A percentile compares a stretch with the other conserved stretches of the same genome.
phyloP scores from a whole-genome alignment of 2,888 invertebrate genomes.

The Lepas anatifera region DNA sequence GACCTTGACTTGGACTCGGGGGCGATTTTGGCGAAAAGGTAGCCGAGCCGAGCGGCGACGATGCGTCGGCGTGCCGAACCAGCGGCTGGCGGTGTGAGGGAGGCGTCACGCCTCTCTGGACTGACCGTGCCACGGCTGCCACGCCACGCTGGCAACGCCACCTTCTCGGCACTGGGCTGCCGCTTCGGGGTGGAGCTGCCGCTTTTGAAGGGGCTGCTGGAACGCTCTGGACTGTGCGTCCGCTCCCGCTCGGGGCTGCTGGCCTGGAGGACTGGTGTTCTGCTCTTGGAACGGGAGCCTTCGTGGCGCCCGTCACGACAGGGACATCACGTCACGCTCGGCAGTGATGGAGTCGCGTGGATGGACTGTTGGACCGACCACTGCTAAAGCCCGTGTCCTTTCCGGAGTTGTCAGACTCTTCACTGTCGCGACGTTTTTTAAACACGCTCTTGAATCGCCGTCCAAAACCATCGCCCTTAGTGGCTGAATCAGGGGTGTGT shows the following conservation, averaged over 20 bases:
- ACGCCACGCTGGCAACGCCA: background rate
- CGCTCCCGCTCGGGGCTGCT: background rate
- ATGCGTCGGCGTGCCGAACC: background rate
- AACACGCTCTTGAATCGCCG: background rate
- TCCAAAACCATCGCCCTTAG: background rate
- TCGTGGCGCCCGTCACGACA: background rate
- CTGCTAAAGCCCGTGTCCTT: constrained; percentile 7
- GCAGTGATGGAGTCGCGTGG: background rate
- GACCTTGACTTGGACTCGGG: background rate
- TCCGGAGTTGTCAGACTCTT: constrained; percentile 4
- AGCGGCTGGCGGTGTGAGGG: background rate
- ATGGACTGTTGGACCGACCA: constrained; percentile 2
- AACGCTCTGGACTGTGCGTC: background rate
- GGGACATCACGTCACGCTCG: background rate
- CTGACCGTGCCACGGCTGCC: background rate
- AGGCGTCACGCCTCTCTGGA: background rate
- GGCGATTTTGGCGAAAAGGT: background rate
- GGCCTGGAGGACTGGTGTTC: background rate
- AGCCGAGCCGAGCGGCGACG: background rate
- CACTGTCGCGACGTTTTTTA: background rate
- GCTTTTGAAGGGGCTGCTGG: background rate
- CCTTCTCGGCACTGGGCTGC: background rate
- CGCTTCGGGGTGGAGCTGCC: background rate
- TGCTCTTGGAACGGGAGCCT: background rate
- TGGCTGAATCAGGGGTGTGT: background rate